Evolutionary conservation across 2,888 invertebrate species (phyloP).

Genomic region (Ophion slaviceki): DNA sequence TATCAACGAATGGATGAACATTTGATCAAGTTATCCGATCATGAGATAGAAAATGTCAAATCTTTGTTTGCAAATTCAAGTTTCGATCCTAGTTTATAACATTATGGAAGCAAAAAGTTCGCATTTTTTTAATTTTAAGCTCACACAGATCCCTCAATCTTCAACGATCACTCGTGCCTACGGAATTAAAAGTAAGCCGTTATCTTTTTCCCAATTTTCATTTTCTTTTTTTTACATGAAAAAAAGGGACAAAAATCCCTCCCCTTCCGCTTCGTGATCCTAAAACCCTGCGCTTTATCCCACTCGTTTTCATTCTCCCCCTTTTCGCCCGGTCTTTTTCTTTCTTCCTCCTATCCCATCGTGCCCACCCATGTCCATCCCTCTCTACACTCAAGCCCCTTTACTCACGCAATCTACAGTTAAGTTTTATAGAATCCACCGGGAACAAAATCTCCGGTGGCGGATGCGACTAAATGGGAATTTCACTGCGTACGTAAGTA

Average conservation of each 20-base stretch:
- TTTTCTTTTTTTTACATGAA: conserved; percentile 3
- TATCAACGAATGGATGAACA: too few species aligned
- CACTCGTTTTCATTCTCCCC: conserved; percentile 19
- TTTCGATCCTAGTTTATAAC: too few species aligned
- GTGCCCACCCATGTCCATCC: conserved; percentile 41
- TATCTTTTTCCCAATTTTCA: too few species aligned
- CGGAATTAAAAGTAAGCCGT: too few species aligned
- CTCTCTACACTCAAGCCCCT: conserved; percentile 6
- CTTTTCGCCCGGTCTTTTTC: conserved; percentile 21
- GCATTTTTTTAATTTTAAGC: too few species aligned
- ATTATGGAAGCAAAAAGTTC: too few species aligned
- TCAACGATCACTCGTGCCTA: too few species aligned
- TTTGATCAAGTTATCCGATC: too few species aligned
- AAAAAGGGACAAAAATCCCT: neutral
- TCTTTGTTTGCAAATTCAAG: too few species aligned
- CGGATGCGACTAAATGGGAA: conserved; percentile 51
- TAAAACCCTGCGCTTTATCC: neutral
- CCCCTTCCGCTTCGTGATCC: neutral
- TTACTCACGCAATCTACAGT: conserved; percentile 66
- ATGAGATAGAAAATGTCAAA: too few species aligned
- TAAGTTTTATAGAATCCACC: conserved; percentile 69
- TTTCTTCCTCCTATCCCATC: conserved; percentile 28
- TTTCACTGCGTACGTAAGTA: conserved; percentile 45
- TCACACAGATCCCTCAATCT: too few species aligned
- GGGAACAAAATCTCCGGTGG: conserved; percentile 49